A percentile compares a stretch with the other conserved stretches of the same genome.
These are phyloP conservation scores for Epinotia bilunana DNA, from an alignment of 2,888 invertebrate species.

Conservation along the genomic window DNA sequence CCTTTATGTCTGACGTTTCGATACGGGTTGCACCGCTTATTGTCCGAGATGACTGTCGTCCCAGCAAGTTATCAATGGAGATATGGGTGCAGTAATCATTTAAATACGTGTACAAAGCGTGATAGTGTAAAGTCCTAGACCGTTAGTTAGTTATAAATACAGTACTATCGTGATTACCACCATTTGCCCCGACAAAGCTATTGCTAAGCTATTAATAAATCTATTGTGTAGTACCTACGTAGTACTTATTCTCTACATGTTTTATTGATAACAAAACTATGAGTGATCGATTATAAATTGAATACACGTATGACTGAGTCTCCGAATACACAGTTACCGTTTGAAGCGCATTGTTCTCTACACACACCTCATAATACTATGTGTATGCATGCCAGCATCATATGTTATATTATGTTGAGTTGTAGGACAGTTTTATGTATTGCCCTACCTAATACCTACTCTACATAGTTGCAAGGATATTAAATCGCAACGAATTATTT, in stretches of 20 bases:
- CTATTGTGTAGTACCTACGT: neutral
- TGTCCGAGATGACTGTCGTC: too few relatives aligned
- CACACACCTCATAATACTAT: constrained; percentile 5
- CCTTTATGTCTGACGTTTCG: too few relatives aligned
- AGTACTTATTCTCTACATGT: neutral
- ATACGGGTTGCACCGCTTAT: too few relatives aligned
- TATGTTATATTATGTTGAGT: neutral
- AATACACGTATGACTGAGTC: constrained; percentile 30
- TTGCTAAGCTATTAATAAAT: neutral
- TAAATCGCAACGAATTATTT: neutral
- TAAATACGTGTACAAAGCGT: too few relatives aligned
- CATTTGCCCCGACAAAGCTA: neutral
- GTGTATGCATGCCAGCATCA: constrained; percentile 18
- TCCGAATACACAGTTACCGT: constrained; percentile 29
- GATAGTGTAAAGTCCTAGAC: too few relatives aligned
- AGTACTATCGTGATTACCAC: neutral
- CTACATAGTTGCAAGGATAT: neutral
- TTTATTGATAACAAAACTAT: constrained; percentile 15
- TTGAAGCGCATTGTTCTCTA: constrained; percentile 21
- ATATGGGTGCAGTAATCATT: too few relatives aligned
- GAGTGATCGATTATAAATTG: constrained; percentile 32
- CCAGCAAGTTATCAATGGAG: too few relatives aligned
- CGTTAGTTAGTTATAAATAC: neutral
- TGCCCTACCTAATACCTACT: too few relatives aligned
- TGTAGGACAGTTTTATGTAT: too few relatives aligned